phyloP scores from a whole-genome alignment of 2,797 vertebrate genomes.

The Chloroceryle amazona region DNA sequence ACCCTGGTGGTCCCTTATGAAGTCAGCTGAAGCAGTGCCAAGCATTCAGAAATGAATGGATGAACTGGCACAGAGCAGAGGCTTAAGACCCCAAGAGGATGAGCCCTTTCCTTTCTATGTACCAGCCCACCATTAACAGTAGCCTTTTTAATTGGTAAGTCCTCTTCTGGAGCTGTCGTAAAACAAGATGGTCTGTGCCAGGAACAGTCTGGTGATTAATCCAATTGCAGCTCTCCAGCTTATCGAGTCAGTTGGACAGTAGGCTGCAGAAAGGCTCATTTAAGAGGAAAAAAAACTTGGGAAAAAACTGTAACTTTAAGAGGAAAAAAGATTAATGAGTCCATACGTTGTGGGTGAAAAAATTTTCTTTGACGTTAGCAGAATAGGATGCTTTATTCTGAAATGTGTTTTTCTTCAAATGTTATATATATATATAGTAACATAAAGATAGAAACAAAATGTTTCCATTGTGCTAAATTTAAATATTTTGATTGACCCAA shows the following conservation, averaged over 20 bases:
- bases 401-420: not conserved
- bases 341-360: not conserved
- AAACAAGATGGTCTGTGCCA: not conserved
- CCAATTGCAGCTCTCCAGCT: not conserved
- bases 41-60: not conserved
- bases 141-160: not conserved
- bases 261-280: not conserved
- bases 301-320: not conserved
- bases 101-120: not conserved
- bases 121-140: not conserved
- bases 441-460: not conserved
- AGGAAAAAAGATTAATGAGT: not conserved
- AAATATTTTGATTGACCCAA: not conserved
- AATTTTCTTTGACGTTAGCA: rapidly evolving
- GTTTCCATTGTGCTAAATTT: not conserved
- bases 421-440: not conserved
- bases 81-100: not conserved
- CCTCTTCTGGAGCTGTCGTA: not conserved
- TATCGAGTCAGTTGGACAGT: not conserved
- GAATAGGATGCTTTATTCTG: not conserved
- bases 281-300: not conserved
- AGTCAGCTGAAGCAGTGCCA: not conserved
- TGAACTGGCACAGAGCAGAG: not conserved
- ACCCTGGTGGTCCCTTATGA: not conserved
- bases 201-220: not conserved